A percentile compares a stretch with the other conserved stretches of the same genome.
phyloP scores from a whole-genome alignment of 2,888 invertebrate species.

The Yponomeuta cagnagella region DNA sequence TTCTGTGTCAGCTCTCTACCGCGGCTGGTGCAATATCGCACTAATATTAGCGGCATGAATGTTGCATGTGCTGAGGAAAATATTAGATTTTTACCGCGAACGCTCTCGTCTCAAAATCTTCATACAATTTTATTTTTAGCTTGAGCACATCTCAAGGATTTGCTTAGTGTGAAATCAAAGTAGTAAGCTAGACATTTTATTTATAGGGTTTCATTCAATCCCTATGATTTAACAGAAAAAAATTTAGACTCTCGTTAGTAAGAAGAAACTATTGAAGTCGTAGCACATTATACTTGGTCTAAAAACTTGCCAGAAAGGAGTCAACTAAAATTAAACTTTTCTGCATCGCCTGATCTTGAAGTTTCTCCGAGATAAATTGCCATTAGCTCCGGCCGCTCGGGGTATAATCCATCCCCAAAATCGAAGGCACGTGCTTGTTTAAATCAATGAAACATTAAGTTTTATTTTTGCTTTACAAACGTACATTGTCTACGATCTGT shows the following conservation, averaged over 20 bases:
- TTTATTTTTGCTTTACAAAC: too few relatives aligned
- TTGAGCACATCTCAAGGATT: neutral
- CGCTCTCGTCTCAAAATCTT: neutral
- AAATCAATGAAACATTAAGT: too few relatives aligned
- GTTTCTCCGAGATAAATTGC: conserved; percentile 13
- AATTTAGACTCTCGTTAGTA: neutral
- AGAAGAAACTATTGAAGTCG: neutral
- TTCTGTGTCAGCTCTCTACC: neutral
- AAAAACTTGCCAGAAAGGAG: neutral
- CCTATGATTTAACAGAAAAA: too few relatives aligned
- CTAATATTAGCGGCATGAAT: neutral
- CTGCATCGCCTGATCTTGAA: conserved; percentile 5
- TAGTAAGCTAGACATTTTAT: neutral
- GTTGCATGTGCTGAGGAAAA: neutral
- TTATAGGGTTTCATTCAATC: too few relatives aligned
- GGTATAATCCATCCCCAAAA: conserved; percentile 14
- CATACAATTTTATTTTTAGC: neutral
- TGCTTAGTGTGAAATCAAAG: neutral
- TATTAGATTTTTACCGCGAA: neutral
- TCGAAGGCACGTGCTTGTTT: neutral
- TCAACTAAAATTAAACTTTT: conserved; percentile 6
- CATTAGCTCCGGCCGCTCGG: conserved; percentile 7
- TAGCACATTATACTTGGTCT: neutral
- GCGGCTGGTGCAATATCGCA: neutral
- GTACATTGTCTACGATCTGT: too few relatives aligned